Evolutionary conservation across 2,113 vertebrate species (phyloP).

Genomic region (Phyllopteryx taeniolatus): DNA sequence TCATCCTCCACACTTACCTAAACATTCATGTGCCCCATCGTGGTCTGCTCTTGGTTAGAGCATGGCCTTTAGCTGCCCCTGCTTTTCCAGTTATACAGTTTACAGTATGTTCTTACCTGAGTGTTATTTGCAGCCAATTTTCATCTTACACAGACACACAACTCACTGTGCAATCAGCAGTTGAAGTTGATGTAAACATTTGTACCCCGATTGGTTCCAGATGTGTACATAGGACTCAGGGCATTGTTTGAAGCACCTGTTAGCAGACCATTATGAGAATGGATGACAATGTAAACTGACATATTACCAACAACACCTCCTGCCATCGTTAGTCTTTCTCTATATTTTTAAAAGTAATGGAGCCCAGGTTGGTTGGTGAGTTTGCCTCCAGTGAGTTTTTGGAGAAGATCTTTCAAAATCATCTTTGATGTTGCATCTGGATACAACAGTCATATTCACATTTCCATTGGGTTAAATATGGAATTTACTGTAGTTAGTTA

Average conservation of each 20-base stretch:
- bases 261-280: slow-evolving; percentile 55
- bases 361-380: slow-evolving; percentile 50
- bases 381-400: slow-evolving; percentile 22
- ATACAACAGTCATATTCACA: not conserved
- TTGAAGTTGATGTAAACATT: slow-evolving; percentile 59
- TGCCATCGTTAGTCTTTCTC: slow-evolving; percentile 54
- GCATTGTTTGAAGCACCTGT: slow-evolving; percentile 56
- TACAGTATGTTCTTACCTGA: slow-evolving; percentile 48
- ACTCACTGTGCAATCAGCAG: slow-evolving; percentile 41
- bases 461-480: not conserved
- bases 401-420: slow-evolving; percentile 2
- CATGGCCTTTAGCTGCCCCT: slow-evolving; percentile 20
- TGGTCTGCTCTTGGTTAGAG: slow-evolving; percentile 17
- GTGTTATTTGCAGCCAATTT: slow-evolving; percentile 30
- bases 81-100: slow-evolving; percentile 47
- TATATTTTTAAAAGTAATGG: slow-evolving; percentile 66
- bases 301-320: slow-evolving; percentile 50
- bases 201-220: slow-evolving; percentile 44
- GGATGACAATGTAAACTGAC: slow-evolving; percentile 65
- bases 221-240: slow-evolving; percentile 50
- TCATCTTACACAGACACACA: slow-evolving; percentile 18
- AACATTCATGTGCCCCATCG: slow-evolving; percentile 2
- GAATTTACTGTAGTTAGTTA: no score
- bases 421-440: not conserved
- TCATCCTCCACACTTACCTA: not conserved